Evolutionary conservation across 2,888 invertebrate genomes (phyloP).

Genomic region (Leucozona laternaria): DNA sequence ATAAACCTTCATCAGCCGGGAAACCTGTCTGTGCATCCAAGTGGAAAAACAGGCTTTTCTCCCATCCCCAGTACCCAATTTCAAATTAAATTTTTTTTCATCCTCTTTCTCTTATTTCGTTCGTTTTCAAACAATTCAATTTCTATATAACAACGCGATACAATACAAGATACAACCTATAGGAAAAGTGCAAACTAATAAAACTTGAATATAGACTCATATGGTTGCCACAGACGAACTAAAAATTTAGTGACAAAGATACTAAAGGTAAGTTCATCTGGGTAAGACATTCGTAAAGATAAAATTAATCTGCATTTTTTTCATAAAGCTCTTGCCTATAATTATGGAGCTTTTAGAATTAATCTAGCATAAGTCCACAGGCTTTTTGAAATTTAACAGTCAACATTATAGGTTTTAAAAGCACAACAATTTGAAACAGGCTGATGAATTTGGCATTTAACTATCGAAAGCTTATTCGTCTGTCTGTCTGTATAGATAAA

Average conservation of each 20-base stretch:
- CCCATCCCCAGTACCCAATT: slow-evolving; percentile 10
- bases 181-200: background rate
- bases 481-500: too few relatives aligned
- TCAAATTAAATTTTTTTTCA: slow-evolving; percentile 16
- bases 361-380: too few relatives aligned
- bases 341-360: too few relatives aligned
- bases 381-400: too few relatives aligned
- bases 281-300: too few relatives aligned
- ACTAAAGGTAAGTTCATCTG: too few relatives aligned
- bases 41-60: slow-evolving; percentile 69
- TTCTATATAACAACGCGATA: background rate
- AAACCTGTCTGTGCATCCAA: slow-evolving; percentile 47
- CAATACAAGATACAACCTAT: slow-evolving; percentile 7
- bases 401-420: too few relatives aligned
- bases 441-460: too few relatives aligned
- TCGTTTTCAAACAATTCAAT: slow-evolving; percentile 32
- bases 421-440: too few relatives aligned
- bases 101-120: slow-evolving; percentile 33
- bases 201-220: background rate
- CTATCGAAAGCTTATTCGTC: too few relatives aligned
- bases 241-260: background rate
- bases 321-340: too few relatives aligned
- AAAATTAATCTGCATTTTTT: too few relatives aligned
- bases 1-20: slow-evolving; percentile 13
- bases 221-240: slow-evolving; percentile 1